Conservation (phyloP, 1,140 invertebrate genomes). For the Cotesia typhae region DNA sequence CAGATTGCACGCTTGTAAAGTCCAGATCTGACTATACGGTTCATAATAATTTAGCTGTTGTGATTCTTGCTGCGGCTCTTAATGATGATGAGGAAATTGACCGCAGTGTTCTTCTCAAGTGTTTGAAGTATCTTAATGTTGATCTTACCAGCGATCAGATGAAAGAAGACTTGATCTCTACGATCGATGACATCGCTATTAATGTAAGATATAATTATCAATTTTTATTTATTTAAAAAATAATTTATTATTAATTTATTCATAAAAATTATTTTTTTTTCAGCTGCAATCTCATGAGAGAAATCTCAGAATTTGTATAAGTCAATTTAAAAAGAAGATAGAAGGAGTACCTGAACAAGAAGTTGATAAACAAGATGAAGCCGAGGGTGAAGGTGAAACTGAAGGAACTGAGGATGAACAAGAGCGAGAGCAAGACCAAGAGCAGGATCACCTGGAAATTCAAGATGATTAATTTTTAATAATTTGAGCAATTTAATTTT, state of each 20-base stretch:
- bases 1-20: constrained; percentile 40
- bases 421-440: neutral
- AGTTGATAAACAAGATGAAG: constrained; percentile 4
- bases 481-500: constrained; percentile 29
- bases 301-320: constrained; percentile 44
- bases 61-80: constrained; percentile 53
- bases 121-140: constrained; percentile 52
- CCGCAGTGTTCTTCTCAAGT: constrained; percentile 49
- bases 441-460: too few species aligned
- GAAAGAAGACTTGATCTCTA: constrained; percentile 47
- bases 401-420: constrained; percentile 14
- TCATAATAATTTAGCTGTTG: constrained; percentile 57
- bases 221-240: neutral
- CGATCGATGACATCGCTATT: constrained; percentile 47
- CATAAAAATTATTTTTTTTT: constrained; percentile 9
- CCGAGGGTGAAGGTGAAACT: neutral
- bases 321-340: constrained; percentile 46
- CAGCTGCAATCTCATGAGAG: constrained; percentile 45
- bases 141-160: constrained; percentile 47
- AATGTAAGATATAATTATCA: constrained; percentile 43
- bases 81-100: constrained; percentile 48
- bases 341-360: constrained; percentile 4
- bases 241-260: neutral
- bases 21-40: constrained; percentile 38
- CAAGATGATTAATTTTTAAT: too few species aligned